phyloP scores from a whole-genome alignment of 2,888 invertebrate species.

The Amblyjoppa proteus region DNA sequence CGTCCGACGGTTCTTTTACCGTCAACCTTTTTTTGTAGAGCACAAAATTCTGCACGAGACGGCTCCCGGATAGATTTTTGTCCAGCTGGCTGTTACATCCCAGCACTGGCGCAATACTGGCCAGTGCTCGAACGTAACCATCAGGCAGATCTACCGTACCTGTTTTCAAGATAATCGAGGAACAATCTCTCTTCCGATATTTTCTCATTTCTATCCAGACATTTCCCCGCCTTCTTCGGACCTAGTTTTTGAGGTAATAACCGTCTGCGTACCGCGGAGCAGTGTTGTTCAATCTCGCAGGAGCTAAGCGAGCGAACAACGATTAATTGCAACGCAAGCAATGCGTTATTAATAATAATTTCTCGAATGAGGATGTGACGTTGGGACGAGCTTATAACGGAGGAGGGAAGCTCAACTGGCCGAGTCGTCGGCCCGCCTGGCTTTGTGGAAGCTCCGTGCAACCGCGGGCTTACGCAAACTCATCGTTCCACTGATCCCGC shows the following conservation, averaged over 20 bases:
- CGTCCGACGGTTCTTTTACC: no score
- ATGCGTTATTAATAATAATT: conserved; percentile 77
- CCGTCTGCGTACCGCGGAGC: neutral
- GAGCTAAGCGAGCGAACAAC: conserved; percentile 1
- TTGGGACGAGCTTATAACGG: conserved; percentile 52
- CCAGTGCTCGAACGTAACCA: no score
- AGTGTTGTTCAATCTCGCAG: neutral
- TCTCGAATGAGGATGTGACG: conserved; percentile 81
- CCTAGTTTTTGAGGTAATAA: neutral
- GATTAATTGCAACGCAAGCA: conserved; percentile 76
- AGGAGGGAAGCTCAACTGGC: conserved; percentile 39
- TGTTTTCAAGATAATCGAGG: no score
- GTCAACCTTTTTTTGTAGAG: no score
- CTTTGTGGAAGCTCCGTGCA: neutral
- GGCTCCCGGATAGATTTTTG: no score
- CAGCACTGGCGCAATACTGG: no score
- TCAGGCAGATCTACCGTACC: no score
- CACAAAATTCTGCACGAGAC: no score
- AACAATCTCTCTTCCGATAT: neutral
- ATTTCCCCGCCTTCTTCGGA: neutral
- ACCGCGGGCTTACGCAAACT: conserved; percentile 35
- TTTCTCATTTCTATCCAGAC: neutral
- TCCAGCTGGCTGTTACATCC: no score
- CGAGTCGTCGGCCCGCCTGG: neutral
- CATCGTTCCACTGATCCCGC: conserved; percentile 34